Evolutionary conservation across 2,888 invertebrate genomes (phyloP).

Genomic region (Mythimna lalbum): DNA sequence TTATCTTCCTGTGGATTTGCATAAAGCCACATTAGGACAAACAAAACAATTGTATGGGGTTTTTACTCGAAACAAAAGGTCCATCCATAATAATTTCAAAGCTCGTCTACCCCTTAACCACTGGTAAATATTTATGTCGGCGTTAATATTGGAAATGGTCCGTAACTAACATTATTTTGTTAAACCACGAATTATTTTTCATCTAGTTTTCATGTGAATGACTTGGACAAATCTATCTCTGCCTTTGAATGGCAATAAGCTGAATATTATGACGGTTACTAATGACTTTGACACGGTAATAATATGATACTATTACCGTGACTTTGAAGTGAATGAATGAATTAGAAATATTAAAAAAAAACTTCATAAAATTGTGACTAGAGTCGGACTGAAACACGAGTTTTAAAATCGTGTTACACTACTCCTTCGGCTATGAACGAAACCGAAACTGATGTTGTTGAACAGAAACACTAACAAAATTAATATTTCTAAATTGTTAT

Average conservation of each 20-base stretch:
- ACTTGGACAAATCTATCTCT: neutral
- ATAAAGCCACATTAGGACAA: slow-evolving; percentile 14
- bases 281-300: neutral
- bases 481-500: no score
- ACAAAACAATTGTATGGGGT: slow-evolving; percentile 37
- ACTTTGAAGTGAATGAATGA: neutral
- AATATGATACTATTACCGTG: no score
- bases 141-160: slow-evolving; percentile 46
- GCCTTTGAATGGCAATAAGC: neutral
- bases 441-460: no score
- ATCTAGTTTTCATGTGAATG: neutral
- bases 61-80: slow-evolving; percentile 18
- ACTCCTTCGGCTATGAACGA: no score
- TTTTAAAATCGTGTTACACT: no score
- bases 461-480: no score
- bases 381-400: no score
- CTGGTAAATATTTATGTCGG: slow-evolving; percentile 49
- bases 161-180: slow-evolving; percentile 39
- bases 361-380: no score
- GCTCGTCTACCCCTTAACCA: slow-evolving; percentile 42
- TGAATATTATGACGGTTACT: neutral
- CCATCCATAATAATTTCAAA: slow-evolving; percentile 7
- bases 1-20: slow-evolving; percentile 17
- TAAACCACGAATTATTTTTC: slow-evolving; percentile 33
- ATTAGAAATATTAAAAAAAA: no score